Base-by-base conservation (phyloP, 2,113 vertebrate species). In the Silurus asotus region DNA sequence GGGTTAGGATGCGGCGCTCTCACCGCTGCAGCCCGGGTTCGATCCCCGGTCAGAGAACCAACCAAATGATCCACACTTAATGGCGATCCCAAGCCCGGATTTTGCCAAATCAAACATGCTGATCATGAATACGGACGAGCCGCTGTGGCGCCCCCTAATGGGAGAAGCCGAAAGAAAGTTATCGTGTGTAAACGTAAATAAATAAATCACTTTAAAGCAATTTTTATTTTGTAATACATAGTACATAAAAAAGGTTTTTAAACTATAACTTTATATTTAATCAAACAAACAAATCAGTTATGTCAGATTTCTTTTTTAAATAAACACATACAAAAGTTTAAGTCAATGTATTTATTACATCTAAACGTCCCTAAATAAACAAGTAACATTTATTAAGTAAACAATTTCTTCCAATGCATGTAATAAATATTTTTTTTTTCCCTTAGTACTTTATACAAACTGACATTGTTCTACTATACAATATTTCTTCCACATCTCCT, bases 301-400 rank as follows among this genome's bases (percentile, higher is more conserved):
- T 67, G 14, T 61, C 56, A 9, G 64, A 56, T 58, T 51, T 23
- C 25, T 86, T 10, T 17, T 25, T 64, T 17, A 45, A 83, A 58
- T 7, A 55, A 69, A 58, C 6, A 87, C 65, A 86, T 49, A 17
- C 74, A 90, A 85, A 74, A 67, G 25, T 80, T 89, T 96, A 96
- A 94, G 95, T 96, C 95, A 97, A 96, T 96, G 96, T 93, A 94
- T 96, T 99, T 97, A 99, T 97, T 99, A 97, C 97, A 97, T 97
- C 97, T 97, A 98, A 97, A 98, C 96, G 95, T 96, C 96, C 97
- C 97, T 98, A 98, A 97, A 98, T 96, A 97, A 98, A 98, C 97
- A 97, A 93, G 95, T 96, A 97, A 99, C 97, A 98, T 98, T 98
- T 97, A 98, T 96, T 96, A 97, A 94, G 96, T 97, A 97, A 98